Conservation (phyloP, 2,888 invertebrate species). For the Hofmannophila pseudospretella region DNA sequence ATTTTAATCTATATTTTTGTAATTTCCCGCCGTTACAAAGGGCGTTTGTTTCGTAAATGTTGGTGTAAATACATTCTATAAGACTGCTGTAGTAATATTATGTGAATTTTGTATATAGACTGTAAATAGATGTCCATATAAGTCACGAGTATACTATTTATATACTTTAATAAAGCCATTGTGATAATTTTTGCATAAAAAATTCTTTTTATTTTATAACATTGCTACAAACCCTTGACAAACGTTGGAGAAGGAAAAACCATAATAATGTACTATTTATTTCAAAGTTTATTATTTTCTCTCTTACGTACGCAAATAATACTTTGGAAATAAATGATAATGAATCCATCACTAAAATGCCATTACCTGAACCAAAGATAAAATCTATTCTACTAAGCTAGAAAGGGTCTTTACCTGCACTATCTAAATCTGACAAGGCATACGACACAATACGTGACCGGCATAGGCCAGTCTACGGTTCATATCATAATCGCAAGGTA, state of each 20-base stretch:
- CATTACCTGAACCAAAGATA: background rate
- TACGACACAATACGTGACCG: slow-evolving; percentile 49
- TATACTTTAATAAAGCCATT: slow-evolving; percentile 78
- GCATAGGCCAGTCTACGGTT: slow-evolving; percentile 46
- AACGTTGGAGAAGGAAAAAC: too few relatives aligned
- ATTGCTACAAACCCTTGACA: too few relatives aligned
- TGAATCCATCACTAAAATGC: too few relatives aligned
- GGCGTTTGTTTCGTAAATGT: slow-evolving; percentile 53
- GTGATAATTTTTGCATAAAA: slow-evolving; percentile 74
- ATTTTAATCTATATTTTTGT: slow-evolving; percentile 75
- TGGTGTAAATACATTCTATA: slow-evolving; percentile 76
- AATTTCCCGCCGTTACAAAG: slow-evolving; percentile 64
- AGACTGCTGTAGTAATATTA: slow-evolving; percentile 74
- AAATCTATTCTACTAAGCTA: slow-evolving; percentile 15
- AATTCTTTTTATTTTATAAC: slow-evolving; percentile 40
- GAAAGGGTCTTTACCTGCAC: slow-evolving; percentile 36
- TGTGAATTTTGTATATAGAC: slow-evolving; percentile 72
- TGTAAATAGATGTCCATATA: slow-evolving; percentile 75
- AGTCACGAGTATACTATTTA: slow-evolving; percentile 78
- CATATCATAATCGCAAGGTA: slow-evolving; percentile 54
- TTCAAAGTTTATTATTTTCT: too few relatives aligned
- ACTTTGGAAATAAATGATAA: too few relatives aligned
- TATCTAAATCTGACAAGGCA: slow-evolving; percentile 57
- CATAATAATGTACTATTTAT: too few relatives aligned
- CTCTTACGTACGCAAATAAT: too few relatives aligned